Evolutionary conservation across 1,140 invertebrate species (phyloP).

Genomic region (Scaptodrosophila lebanonensis): DNA sequence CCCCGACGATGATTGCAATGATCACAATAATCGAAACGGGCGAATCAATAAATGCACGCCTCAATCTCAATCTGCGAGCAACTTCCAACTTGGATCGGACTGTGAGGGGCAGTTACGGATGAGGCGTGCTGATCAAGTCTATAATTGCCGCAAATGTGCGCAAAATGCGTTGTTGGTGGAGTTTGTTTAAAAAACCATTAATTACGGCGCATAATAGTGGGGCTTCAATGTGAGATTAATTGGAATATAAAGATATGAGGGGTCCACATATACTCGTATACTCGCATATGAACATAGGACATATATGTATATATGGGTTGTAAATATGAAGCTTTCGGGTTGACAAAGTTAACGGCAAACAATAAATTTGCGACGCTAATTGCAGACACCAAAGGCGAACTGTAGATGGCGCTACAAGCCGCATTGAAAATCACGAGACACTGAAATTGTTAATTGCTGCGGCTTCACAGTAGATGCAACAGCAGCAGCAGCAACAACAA

Average conservation of each 20-base stretch:
- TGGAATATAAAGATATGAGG: slow-evolving; percentile 59
- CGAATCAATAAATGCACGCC: slow-evolving; percentile 72
- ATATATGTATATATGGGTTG: too few species aligned
- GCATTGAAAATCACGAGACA: slow-evolving; percentile 26
- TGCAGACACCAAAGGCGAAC: slow-evolving; percentile 20
- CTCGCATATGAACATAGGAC: neutral
- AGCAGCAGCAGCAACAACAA: too few species aligned
- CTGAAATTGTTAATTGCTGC: slow-evolving; percentile 41
- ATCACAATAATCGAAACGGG: slow-evolving; percentile 68
- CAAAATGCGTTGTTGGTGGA: slow-evolving; percentile 67
- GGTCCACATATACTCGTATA: slow-evolving; percentile 12
- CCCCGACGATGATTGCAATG: too few species aligned
- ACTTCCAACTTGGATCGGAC: too few species aligned
- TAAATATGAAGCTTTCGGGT: slow-evolving; percentile 15
- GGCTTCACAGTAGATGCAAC: slow-evolving; percentile 17
- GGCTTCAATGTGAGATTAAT: slow-evolving; percentile 53
- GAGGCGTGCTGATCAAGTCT: slow-evolving; percentile 8
- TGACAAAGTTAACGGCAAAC: neutral
- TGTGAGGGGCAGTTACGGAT: slow-evolving; percentile 16
- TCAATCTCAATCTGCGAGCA: too few species aligned
- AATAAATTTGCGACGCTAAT: slow-evolving; percentile 33
- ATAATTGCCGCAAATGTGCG: slow-evolving; percentile 67
- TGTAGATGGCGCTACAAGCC: slow-evolving; percentile 31
- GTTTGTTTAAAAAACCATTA: slow-evolving; percentile 69
- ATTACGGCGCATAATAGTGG: slow-evolving; percentile 60